These are phyloP conservation scores for Trichonephila inaurata DNA, from an alignment of 1,140 invertebrate genomes.

Conservation along the genomic window DNA sequence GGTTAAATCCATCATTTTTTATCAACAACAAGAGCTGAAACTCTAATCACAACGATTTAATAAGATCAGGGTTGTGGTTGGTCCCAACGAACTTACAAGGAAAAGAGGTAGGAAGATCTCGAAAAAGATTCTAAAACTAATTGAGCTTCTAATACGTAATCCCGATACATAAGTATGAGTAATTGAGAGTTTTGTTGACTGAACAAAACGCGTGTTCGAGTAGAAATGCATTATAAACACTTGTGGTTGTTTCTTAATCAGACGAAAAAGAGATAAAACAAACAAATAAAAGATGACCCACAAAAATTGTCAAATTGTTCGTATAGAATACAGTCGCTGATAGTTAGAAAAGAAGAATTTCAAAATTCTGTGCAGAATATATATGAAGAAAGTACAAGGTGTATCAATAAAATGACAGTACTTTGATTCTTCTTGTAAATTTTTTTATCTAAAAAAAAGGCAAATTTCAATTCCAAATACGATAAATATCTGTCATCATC, in stretches of 20 bases:
- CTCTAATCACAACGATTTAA: constrained; percentile 24
- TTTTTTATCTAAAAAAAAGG: not conserved
- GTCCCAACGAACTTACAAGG: constrained; percentile 40
- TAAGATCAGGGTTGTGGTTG: constrained; percentile 6
- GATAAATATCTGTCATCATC: no score
- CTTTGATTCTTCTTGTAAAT: constrained; percentile 5
- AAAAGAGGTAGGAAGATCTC: constrained; percentile 3
- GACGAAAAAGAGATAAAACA: not conserved
- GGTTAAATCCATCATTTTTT: not conserved
- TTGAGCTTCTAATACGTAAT: not conserved
- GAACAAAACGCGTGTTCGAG: not conserved
- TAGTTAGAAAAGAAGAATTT: not conserved
- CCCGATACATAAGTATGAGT: not conserved
- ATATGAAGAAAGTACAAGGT: not conserved
- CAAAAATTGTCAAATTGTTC: not conserved
- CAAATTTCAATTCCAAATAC: not conserved
- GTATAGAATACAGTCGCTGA: not conserved
- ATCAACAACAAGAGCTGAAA: not conserved
- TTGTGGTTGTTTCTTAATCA: not conserved
- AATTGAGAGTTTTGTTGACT: not conserved
- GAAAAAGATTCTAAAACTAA: not conserved
- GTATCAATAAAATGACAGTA: not conserved
- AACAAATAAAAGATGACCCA: not conserved
- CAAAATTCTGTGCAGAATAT: not conserved
- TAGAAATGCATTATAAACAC: not conserved